These are phyloP conservation scores for Diacarnus erythraeanus DNA, from an alignment of 37 sponge, comb jelly and placozoan genomes.

Conservation along the genomic window DNA sequence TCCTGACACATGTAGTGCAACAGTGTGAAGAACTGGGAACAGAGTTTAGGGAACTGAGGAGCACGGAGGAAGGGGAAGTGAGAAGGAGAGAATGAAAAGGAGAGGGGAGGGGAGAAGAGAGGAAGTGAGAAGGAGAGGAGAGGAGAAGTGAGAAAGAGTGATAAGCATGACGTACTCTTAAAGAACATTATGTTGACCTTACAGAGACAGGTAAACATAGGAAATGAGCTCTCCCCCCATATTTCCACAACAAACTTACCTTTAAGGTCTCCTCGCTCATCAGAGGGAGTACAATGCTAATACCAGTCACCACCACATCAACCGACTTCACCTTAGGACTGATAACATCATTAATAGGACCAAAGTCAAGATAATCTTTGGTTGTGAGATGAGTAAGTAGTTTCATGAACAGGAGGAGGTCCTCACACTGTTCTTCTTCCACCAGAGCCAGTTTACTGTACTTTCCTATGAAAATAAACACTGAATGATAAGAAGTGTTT, in stretches of 20 bases:
- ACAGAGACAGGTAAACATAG: too few species aligned
- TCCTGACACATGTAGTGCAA: conserved; percentile 57
- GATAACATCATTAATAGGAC: not conserved
- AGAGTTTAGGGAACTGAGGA: conserved; percentile 59
- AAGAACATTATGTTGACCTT: too few species aligned
- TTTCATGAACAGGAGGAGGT: conserved; percentile 54
- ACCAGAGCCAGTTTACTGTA: conserved; percentile 28
- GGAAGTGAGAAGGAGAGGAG: too few species aligned
- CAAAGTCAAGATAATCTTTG: conserved; percentile 68
- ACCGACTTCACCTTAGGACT: not conserved
- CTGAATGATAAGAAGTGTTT: not conserved
- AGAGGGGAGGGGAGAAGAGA: too few species aligned
- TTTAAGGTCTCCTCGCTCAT: conserved; percentile 61
- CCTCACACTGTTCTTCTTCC: conserved; percentile 76
- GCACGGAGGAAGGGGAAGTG: not conserved
- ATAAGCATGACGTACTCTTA: too few species aligned
- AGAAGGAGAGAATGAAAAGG: too few species aligned
- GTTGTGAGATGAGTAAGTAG: conserved; percentile 58
- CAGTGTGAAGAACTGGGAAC: conserved; percentile 52
- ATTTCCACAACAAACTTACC: conserved; percentile 47
- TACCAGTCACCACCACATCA: conserved; percentile 64
- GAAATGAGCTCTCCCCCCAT: too few species aligned
- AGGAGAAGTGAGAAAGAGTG: too few species aligned
- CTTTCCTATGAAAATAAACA: conserved; percentile 27
- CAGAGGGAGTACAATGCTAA: conserved; percentile 60